Conservation (phyloP, 2,888 invertebrate species). For the Homarus gammarus region DNA sequence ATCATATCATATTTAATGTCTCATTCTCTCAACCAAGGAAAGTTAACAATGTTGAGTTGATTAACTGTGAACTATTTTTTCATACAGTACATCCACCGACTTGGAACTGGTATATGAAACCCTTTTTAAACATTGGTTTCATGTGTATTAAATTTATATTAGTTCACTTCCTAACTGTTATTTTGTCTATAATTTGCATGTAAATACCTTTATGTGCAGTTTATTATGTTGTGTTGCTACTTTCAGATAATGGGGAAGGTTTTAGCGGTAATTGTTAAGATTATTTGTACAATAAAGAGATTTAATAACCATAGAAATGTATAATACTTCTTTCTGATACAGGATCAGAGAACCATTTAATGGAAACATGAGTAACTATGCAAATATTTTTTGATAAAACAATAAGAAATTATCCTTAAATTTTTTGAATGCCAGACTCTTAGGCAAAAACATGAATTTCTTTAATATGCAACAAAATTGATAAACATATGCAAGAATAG, state of each 20-base stretch:
- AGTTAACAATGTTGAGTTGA: neutral
- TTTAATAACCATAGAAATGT: neutral
- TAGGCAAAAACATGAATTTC: too few species aligned
- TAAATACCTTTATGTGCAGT: neutral
- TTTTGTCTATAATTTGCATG: neutral
- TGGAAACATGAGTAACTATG: neutral
- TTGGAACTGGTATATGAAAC: too few species aligned
- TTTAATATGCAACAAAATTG: too few species aligned
- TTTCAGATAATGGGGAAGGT: neutral
- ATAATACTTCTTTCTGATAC: neutral
- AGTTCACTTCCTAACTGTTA: neutral
- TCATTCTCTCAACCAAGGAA: neutral
- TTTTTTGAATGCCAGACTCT: too few species aligned
- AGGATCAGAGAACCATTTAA: neutral
- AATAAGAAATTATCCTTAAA: neutral
- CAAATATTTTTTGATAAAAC: too few species aligned
- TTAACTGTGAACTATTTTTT: neutral
- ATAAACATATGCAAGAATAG: too few species aligned
- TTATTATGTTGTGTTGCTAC: neutral
- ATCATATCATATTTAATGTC: neutral
- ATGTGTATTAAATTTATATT: neutral
- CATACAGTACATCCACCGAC: neutral
- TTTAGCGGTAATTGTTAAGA: neutral
- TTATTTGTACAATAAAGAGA: slow-evolving; percentile 11
- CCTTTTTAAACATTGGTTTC: too few species aligned